Evolutionary conservation across 2,113 vertebrate genomes (phyloP).

Genomic region (Engraulis encrasicolus): DNA sequence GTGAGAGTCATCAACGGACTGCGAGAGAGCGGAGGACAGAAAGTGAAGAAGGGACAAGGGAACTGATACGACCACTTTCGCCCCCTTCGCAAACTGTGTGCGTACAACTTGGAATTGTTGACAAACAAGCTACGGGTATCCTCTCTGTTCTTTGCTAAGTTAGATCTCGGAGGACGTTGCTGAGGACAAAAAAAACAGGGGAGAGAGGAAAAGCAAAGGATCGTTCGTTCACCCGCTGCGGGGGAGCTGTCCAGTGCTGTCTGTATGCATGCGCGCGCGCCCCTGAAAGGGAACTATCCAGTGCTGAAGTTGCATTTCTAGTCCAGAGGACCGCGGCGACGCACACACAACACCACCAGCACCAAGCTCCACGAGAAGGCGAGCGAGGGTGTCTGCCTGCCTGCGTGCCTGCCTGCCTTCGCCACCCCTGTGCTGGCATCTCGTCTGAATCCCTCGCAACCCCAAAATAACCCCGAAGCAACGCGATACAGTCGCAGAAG

Average conservation of each 20-base stretch:
- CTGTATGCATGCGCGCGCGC: conserved; percentile 30
- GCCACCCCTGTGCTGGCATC: conserved; percentile 52
- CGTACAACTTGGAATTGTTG: conserved; percentile 13
- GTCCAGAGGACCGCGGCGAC: conserved; percentile 43
- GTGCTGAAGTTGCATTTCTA: conserved; percentile 75
- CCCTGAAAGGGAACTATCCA: conserved; percentile 58
- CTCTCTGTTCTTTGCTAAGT: neutral
- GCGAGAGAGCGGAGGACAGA: conserved; percentile 14
- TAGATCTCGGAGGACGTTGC: neutral
- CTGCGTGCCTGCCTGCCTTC: too few species aligned
- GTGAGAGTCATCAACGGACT: neutral
- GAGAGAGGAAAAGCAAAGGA: neutral
- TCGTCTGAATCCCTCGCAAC: conserved; percentile 45
- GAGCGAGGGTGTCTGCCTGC: conserved; percentile 49
- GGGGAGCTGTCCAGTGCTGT: conserved; percentile 43
- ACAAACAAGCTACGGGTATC: neutral
- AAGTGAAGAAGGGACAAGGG: neutral
- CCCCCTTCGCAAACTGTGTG: neutral
- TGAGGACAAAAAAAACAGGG: conserved; percentile 30
- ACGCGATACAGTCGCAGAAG: conserved; percentile 26
- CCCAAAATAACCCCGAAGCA: conserved; percentile 39
- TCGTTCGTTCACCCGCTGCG: neutral
- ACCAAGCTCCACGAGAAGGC: conserved; percentile 33
- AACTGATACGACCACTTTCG: neutral
- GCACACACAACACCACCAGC: conserved; percentile 41